Conservation (phyloP, 1,140 invertebrate genomes). For the Arion vulgaris region DNA sequence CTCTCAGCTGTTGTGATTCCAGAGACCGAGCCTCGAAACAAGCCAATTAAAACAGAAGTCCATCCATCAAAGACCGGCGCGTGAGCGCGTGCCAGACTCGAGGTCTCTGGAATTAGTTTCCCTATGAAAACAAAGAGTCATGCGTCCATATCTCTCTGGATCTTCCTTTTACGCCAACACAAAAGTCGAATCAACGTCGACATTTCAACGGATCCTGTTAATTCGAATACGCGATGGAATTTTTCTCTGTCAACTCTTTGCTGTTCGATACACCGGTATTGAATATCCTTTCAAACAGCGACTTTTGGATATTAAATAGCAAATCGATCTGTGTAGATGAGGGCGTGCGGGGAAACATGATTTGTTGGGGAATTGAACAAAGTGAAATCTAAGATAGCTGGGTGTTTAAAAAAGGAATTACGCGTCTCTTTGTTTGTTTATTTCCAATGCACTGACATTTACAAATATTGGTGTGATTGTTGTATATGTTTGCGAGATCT, state of each 20-base stretch:
- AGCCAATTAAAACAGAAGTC: constrained; percentile 14
- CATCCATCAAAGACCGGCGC: constrained; percentile 2
- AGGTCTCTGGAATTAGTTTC: constrained; percentile 10
- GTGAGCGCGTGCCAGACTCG: constrained; percentile 2
- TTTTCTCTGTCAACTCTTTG: background rate
- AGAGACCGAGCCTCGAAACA: background rate
- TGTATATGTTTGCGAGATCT: no score
- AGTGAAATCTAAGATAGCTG: no score
- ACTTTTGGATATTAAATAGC: background rate
- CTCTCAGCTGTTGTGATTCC: background rate
- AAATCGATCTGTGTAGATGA: background rate
- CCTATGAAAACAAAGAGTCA: constrained; percentile 1
- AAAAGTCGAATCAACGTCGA: constrained; percentile 9
- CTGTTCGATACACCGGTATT: background rate
- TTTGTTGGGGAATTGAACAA: background rate
- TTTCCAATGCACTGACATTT: no score
- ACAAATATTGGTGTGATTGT: no score
- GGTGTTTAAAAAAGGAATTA: no score
- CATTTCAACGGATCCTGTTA: constrained; percentile 9
- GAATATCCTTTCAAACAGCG: constrained; percentile 2
- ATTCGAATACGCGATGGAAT: background rate
- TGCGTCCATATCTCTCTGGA: background rate
- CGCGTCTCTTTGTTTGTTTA: no score
- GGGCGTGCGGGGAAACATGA: background rate
- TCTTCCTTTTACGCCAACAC: background rate